Evolutionary conservation across 2,888 invertebrate species (phyloP), one percentile per base, ranked within the genome.

Genomic region (Temnothorax unifasciatus): DNA sequence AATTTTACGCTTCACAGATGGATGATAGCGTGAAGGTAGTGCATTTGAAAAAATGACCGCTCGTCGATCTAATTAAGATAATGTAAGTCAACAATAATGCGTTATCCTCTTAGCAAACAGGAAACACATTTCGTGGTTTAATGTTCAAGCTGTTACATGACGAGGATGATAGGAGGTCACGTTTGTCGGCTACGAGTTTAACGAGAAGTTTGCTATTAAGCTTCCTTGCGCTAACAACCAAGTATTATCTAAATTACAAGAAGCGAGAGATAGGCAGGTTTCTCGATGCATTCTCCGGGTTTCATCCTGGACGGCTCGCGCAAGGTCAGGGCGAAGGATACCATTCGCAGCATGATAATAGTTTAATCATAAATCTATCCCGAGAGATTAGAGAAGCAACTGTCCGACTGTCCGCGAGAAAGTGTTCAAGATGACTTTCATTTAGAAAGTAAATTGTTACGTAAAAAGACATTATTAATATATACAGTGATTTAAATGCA

Each of bases 1-100:
- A 64, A 66, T 76, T 83, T 83, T 76, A 75, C 57, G 76, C 76
- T 83, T 83, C 76, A 57, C 57, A 83, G 66, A 73, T 71, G 59
- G 82, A 66, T 66, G 44, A 11, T 59, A 63, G 8, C 38, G 52
- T 57, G 76, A 68, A 68, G 75, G 50, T 50, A 76, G 50, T 47
- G 9, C 25, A 83, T 76, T 64, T 21, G 47, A 76, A 83, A 68
- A 66, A 76, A 83, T 64, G 34, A 66, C 34, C 18, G 15, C 13
- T 66, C 21, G 54, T 64, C 29, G 64, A 76, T 66, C 82, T 64
- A 83, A 50, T 66, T 76, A 44, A 25, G 8, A 61, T 76, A 83
- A 41, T 66, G 6, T 66, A 66, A 47, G 44, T 44, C 34, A 15
- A 52, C 73, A 68, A 52, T 86, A 71, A 66, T 34, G 21, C 29